Conservation (phyloP, 1,140 invertebrate genomes). For the Paraescarpia echinospica region DNA sequence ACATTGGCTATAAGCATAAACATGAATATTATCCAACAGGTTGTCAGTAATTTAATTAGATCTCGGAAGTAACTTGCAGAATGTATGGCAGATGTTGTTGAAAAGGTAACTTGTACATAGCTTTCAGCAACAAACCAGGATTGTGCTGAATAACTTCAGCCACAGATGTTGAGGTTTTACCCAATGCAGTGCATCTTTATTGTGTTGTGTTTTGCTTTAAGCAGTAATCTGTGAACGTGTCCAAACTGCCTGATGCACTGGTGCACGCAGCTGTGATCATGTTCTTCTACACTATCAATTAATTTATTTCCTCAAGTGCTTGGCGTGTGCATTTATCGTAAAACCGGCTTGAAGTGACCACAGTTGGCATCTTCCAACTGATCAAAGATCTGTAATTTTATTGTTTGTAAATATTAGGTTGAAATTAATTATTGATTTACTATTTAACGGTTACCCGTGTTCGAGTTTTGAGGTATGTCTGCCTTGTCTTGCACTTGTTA, state of each 20-base stretch:
- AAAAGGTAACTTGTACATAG: background rate
- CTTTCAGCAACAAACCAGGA: background rate
- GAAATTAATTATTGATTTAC: background rate
- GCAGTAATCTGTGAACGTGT: background rate
- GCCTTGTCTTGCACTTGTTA: background rate
- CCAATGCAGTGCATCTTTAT: background rate
- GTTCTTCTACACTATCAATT: background rate
- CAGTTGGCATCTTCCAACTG: background rate
- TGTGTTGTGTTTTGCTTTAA: conserved; percentile 2
- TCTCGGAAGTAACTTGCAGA: too few species aligned
- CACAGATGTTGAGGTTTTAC: background rate
- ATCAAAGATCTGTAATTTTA: background rate
- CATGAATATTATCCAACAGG: background rate
- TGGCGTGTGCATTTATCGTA: background rate
- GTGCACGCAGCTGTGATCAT: background rate
- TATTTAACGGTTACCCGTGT: background rate
- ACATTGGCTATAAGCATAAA: background rate
- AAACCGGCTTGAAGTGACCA: background rate
- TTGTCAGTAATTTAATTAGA: background rate
- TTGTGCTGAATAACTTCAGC: background rate
- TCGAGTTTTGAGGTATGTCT: background rate
- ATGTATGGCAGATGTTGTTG: too few species aligned
- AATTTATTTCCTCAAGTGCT: background rate
- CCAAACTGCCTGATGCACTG: background rate
- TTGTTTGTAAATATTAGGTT: background rate